Evolutionary conservation across 2,888 invertebrate genomes (phyloP).

Genomic region (Xylophagus ater): DNA sequence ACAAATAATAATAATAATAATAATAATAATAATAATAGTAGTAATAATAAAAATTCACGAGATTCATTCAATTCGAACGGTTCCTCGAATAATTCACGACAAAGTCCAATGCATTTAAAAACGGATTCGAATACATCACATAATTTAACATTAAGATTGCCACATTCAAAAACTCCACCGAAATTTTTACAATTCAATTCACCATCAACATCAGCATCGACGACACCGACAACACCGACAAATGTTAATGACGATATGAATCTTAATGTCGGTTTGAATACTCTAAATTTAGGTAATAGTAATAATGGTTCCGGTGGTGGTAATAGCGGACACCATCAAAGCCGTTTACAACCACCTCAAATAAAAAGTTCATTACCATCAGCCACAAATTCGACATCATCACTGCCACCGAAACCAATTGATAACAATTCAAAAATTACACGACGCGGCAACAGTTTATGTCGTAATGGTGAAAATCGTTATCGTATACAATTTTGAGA

Average conservation of each 20-base stretch:
- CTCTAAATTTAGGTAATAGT: too few species aligned
- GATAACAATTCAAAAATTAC: conserved; percentile 17
- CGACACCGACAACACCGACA: conserved; percentile 3
- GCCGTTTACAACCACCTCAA: conserved; percentile 14
- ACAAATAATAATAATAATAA: conserved; percentile 9
- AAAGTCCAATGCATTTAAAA: conserved; percentile 18
- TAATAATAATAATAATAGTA: conserved; percentile 15
- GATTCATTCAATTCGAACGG: conserved; percentile 20
- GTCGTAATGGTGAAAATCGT: conserved; percentile 20
- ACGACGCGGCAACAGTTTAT: conserved; percentile 18
- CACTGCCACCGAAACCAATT: conserved; percentile 18
- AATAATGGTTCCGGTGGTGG: too few species aligned
- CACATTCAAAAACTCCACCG: conserved; percentile 20
- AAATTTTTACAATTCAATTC: conserved; percentile 18
- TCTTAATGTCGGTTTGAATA: background rate
- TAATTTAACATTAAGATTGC: conserved; percentile 8
- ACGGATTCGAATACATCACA: conserved; percentile 14
- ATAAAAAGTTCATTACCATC: conserved; percentile 13
- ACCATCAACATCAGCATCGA: conserved; percentile 4
- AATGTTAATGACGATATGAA: background rate
- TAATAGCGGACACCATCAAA: conserved; percentile 6
- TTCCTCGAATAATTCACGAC: conserved; percentile 13
- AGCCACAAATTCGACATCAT: conserved; percentile 10
- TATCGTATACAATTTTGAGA: conserved; percentile 23
- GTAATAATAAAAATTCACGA: conserved; percentile 16